Evolutionary conservation across 1,140 invertebrate species (phyloP).

Genomic region (Leucophenga varia): DNA sequence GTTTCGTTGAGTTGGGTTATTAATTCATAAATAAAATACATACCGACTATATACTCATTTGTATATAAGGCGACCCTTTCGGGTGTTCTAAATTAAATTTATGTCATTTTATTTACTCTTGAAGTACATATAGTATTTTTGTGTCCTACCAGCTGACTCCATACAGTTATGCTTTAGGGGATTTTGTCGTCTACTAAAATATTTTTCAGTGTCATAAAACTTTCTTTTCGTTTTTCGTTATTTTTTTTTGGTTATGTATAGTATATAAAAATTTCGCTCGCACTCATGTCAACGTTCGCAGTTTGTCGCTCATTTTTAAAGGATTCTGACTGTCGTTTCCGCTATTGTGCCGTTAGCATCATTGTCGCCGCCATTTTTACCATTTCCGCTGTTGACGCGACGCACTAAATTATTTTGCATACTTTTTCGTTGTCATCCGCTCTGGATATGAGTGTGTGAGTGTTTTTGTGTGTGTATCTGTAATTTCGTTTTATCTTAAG

Average conservation of each 20-base stretch:
- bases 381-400: background rate
- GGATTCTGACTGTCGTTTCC: background rate
- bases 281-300: background rate
- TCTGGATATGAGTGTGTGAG: no score
- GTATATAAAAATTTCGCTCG: conserved; percentile 1
- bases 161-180: no score
- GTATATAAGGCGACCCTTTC: conserved; percentile 1
- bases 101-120: conserved; percentile 25
- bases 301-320: conserved; percentile 5
- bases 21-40: conserved; percentile 46
- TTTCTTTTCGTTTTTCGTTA: no score
- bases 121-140: background rate
- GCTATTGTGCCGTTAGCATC: background rate
- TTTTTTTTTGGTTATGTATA: no score
- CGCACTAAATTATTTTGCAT: conserved; percentile 10
- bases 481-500: no score
- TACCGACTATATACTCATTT: conserved; percentile 22
- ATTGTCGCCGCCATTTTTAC: conserved; percentile 7
- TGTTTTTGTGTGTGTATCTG: no score
- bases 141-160: no score
- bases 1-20: conserved; percentile 26
- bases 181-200: no score
- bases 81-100: conserved; percentile 20
- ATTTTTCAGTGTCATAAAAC: no score
- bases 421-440: conserved; percentile 10